Conservation (phyloP, 2,888 invertebrate genomes). For the Ochropleura plecta region DNA sequence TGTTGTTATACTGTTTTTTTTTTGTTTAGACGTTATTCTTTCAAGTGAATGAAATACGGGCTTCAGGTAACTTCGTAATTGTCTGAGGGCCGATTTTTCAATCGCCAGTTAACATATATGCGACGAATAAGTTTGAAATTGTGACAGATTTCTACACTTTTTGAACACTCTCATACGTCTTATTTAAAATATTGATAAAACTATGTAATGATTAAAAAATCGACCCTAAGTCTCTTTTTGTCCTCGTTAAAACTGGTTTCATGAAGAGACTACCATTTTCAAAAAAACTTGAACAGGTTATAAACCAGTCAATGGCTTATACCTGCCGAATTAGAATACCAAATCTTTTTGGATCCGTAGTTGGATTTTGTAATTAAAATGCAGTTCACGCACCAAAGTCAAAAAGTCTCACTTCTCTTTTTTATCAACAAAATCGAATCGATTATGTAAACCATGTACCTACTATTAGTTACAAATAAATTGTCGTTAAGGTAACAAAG, state of each 20-base stretch:
- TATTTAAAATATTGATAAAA: too few relatives aligned
- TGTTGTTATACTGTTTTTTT: too few relatives aligned
- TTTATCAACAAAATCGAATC: constrained; percentile 12
- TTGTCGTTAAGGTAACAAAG: neutral
- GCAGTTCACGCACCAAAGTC: constrained; percentile 36
- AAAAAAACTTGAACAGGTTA: neutral
- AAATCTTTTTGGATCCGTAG: neutral
- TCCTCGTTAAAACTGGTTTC: neutral
- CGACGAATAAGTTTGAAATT: too few relatives aligned
- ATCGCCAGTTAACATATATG: too few relatives aligned
- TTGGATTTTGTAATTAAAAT: constrained; percentile 17
- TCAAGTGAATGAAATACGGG: too few relatives aligned
- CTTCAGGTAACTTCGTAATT: neutral
- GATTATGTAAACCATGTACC: constrained; percentile 29
- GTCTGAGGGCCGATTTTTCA: neutral
- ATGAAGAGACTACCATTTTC: neutral
- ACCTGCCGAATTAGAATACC: constrained; percentile 4
- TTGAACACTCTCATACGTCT: too few relatives aligned
- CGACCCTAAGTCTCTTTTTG: neutral
- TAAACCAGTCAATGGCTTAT: neutral
- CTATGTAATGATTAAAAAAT: too few relatives aligned
- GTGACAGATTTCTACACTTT: too few relatives aligned
- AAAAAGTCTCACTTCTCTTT: constrained; percentile 14
- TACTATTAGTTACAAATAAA: constrained; percentile 27
- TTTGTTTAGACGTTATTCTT: too few relatives aligned